A percentile compares a stretch with the other conserved stretches of the same genome.
Evolutionary conservation across 2,113 vertebrate genomes (phyloP).

Genomic region (Bubo bubo): DNA sequence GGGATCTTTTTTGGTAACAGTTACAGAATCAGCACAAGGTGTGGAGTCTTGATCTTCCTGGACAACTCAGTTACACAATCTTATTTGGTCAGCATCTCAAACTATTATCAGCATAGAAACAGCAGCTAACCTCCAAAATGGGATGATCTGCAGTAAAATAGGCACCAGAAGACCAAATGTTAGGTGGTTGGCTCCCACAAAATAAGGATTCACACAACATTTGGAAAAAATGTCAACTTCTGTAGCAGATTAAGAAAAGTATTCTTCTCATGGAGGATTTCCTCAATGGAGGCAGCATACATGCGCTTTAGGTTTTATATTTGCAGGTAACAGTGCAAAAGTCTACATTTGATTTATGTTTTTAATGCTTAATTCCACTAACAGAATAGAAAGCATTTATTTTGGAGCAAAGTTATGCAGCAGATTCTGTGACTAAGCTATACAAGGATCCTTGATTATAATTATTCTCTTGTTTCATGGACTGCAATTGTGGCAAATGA

Average conservation of each 20-base stretch:
- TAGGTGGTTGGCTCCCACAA: neutral
- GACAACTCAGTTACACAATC: neutral
- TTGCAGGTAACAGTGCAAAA: neutral
- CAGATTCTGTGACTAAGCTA: neutral
- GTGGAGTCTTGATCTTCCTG: neutral
- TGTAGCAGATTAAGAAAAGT: neutral
- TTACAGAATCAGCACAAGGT: neutral
- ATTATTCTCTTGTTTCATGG: neutral
- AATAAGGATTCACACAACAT: neutral
- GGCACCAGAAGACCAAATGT: neutral
- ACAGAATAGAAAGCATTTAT: neutral
- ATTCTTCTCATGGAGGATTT: neutral
- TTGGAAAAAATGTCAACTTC: neutral
- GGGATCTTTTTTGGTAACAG: neutral
- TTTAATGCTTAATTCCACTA: neutral
- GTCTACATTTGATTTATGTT: neutral
- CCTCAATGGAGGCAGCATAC: neutral
- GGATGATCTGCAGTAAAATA: neutral
- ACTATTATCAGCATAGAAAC: neutral
- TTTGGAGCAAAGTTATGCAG: neutral
- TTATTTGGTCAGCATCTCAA: neutral
- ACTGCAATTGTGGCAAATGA: neutral
- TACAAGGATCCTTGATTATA: neutral
- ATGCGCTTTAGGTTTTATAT: neutral
- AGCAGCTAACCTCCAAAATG: neutral